These are phyloP conservation scores for Herminia tarsipennalis DNA, from an alignment of 2,888 invertebrate genomes.

Conservation along the genomic window DNA sequence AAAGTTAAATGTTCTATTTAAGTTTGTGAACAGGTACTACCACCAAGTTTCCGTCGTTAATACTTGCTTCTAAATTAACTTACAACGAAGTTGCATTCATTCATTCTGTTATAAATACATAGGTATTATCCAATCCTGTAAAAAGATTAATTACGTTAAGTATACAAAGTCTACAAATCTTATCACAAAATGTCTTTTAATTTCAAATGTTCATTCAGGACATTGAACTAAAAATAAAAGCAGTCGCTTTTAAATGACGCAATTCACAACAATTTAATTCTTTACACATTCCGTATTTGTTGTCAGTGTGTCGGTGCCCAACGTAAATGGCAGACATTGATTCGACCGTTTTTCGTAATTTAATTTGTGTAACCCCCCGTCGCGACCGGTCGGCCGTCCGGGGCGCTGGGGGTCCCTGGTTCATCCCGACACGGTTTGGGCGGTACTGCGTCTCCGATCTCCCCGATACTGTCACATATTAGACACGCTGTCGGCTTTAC, in stretches of 20 bases:
- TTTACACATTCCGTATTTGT: constrained; percentile 33
- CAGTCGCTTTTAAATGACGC: not conserved
- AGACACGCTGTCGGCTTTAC: constrained; percentile 52
- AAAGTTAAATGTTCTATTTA: too few species aligned
- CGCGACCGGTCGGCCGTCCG: constrained; percentile 38
- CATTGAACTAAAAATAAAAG: too few species aligned
- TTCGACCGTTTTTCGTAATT: constrained; percentile 63
- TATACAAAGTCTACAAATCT: too few species aligned
- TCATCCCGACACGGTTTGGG: constrained; percentile 63
- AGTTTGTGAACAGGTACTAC: too few species aligned
- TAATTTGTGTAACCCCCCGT: constrained; percentile 59
- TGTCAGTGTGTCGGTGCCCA: constrained; percentile 35
- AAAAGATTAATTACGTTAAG: too few species aligned
- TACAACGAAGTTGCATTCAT: too few species aligned
- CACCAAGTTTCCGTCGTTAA: too few species aligned
- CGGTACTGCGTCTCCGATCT: constrained; percentile 52
- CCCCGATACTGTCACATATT: constrained; percentile 57
- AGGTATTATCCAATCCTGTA: too few species aligned
- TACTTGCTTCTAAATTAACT: too few species aligned
- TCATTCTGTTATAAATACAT: too few species aligned
- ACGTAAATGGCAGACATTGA: constrained; percentile 55
- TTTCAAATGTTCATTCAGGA: too few species aligned
- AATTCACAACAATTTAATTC: constrained; percentile 29
- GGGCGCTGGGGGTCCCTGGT: constrained; percentile 37
- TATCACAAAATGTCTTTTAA: too few species aligned